phyloP scores from a whole-genome alignment of 2,888 invertebrate genomes.

The Zaprionus obscuricornis region DNA sequence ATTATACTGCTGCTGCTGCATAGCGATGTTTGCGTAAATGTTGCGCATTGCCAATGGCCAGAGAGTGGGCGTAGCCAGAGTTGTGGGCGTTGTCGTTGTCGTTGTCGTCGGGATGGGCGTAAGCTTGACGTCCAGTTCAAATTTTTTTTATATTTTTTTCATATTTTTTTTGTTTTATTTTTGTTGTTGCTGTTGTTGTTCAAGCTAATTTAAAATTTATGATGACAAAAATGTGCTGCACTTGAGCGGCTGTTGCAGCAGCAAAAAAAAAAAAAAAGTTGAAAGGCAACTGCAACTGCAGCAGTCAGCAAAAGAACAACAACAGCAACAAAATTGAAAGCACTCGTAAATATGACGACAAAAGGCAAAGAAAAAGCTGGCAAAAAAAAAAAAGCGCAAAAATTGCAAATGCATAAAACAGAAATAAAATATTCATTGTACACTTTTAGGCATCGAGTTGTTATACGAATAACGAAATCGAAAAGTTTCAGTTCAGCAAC shows the following conservation, averaged over 20 bases:
- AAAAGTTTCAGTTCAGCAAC: too few species aligned
- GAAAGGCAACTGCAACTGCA: slow-evolving; percentile 24
- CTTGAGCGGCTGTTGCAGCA: slow-evolving; percentile 43
- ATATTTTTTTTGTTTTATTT: not conserved
- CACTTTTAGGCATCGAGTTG: slow-evolving; percentile 61
- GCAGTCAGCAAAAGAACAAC: not conserved
- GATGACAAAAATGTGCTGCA: slow-evolving; percentile 60
- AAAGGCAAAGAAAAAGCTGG: slow-evolving; percentile 17
- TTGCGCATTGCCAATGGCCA: too few species aligned
- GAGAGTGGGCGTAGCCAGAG: too few species aligned
- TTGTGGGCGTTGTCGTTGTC: too few species aligned
- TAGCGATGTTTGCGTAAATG: too few species aligned
- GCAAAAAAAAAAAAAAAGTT: slow-evolving; percentile 50
- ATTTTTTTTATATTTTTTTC: not conserved
- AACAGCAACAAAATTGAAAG: slow-evolving; percentile 13
- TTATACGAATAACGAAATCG: too few species aligned
- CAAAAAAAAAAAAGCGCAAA: slow-evolving; percentile 17
- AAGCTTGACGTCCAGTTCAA: too few species aligned
- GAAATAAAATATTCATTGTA: slow-evolving; percentile 70
- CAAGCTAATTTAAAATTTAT: slow-evolving; percentile 72
- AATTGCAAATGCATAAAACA: slow-evolving; percentile 64
- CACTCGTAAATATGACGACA: slow-evolving; percentile 42
- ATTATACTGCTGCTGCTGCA: too few species aligned
- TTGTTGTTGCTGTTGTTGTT: slow-evolving; percentile 38
- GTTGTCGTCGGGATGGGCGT: too few species aligned